phyloP scores from a whole-genome alignment of 1,140 invertebrate genomes.

The Coenobita brevimanus region DNA sequence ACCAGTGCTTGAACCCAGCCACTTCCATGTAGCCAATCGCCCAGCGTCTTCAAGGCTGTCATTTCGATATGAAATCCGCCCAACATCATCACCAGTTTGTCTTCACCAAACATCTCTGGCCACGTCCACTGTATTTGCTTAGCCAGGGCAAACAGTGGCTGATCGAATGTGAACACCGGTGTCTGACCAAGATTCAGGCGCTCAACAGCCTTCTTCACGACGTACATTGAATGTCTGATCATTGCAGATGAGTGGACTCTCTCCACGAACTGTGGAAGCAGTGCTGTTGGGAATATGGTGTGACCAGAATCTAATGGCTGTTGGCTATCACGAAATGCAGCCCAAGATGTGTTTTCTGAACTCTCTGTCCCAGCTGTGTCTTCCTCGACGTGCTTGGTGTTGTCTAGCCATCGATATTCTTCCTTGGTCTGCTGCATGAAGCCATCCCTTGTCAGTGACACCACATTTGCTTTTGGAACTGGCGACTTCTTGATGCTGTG shows the following conservation, averaged over 20 bases:
- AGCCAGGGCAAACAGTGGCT: no score
- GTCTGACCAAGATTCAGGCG: background rate
- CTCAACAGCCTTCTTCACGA: background rate
- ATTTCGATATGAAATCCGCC: background rate
- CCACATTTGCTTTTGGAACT: background rate
- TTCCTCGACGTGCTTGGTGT: background rate
- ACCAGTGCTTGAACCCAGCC: constrained; percentile 31
- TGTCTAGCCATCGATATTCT: background rate
- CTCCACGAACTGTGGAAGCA: background rate
- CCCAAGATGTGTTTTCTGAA: background rate
- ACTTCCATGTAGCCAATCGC: constrained; percentile 25
- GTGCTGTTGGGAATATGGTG: background rate
- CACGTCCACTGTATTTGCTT: constrained; percentile 12
- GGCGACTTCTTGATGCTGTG: constrained; percentile 10
- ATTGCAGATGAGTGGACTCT: background rate
- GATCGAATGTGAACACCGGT: background rate
- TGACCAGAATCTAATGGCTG: background rate
- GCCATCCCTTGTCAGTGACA: background rate
- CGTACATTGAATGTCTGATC: background rate
- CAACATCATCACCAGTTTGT: background rate
- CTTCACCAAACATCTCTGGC: background rate
- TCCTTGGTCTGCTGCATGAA: background rate
- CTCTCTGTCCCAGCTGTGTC: background rate
- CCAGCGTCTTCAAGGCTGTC: constrained; percentile 9
- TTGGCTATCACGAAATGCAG: no score